phyloP scores from a whole-genome alignment of 2,113 vertebrate species.

The Smithornis capensis region DNA sequence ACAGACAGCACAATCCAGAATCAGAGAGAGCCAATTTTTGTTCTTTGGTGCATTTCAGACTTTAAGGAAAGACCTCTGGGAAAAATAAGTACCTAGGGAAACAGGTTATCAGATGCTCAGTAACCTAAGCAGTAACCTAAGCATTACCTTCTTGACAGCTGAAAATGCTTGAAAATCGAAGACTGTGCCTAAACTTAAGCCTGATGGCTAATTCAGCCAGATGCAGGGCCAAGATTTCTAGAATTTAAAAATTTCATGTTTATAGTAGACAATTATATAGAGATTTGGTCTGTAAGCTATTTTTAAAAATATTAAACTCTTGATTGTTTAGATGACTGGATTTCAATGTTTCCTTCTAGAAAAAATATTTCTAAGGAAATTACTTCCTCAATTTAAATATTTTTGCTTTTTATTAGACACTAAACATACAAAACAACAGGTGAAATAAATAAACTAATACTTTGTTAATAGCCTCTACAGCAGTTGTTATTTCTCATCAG shows the following conservation, averaged over 20 bases:
- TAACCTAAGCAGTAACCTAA: not conserved
- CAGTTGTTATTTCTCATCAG: constrained; percentile 15
- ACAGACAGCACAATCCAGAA: not conserved
- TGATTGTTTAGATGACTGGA: constrained; percentile 9
- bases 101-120: not conserved
- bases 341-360: not conserved
- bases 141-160: not conserved
- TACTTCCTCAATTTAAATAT: constrained; percentile 36
- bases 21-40: not conserved
- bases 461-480: constrained; percentile 34
- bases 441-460: constrained; percentile 48
- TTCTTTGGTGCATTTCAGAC: not conserved
- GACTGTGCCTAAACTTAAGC: not conserved
- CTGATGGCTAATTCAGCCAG: not conserved
- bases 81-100: not conserved
- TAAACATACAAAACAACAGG: constrained; percentile 12
- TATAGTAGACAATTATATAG: not conserved
- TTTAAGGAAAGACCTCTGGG: not conserved
- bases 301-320: not conserved
- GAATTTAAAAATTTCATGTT: not conserved
- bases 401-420: not conserved
- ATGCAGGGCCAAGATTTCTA: not conserved
- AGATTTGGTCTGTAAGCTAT: not conserved
- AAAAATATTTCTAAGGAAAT: constrained; percentile 39
- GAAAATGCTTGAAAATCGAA: not conserved